Evolutionary conservation across 2,797 vertebrate genomes (phyloP).

Genomic region (Furcifer pardalis): DNA sequence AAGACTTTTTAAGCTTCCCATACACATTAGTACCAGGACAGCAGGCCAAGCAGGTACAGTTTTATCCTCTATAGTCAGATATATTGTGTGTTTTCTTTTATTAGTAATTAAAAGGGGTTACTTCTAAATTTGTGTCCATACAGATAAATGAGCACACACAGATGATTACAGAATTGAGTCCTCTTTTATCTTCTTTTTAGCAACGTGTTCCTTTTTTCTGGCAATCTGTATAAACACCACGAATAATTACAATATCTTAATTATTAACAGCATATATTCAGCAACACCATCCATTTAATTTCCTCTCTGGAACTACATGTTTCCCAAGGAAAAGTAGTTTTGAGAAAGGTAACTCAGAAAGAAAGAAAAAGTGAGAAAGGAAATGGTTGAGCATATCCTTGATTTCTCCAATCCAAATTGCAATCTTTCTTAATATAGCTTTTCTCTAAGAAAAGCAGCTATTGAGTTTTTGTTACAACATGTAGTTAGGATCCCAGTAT

Average conservation of each 20-base stretch:
- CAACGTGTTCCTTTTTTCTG: background rate
- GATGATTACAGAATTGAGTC: background rate
- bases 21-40: background rate
- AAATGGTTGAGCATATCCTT: too few species aligned
- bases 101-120: background rate
- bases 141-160: background rate
- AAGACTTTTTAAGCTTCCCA: background rate
- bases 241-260: constrained; percentile 18
- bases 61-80: background rate
- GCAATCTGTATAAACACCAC: background rate
- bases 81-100: background rate
- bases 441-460: background rate
- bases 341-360: background rate
- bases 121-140: background rate
- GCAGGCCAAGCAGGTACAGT: background rate
- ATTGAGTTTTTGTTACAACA: background rate
- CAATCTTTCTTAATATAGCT: background rate
- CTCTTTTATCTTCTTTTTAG: background rate
- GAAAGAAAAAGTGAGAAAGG: background rate
- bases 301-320: background rate
- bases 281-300: background rate
- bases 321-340: background rate
- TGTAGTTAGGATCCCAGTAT: background rate
- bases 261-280: background rate
- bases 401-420: background rate